phyloP scores from a whole-genome alignment of 1,140 invertebrate genomes.

The Caenorhabditis briggsae region DNA sequence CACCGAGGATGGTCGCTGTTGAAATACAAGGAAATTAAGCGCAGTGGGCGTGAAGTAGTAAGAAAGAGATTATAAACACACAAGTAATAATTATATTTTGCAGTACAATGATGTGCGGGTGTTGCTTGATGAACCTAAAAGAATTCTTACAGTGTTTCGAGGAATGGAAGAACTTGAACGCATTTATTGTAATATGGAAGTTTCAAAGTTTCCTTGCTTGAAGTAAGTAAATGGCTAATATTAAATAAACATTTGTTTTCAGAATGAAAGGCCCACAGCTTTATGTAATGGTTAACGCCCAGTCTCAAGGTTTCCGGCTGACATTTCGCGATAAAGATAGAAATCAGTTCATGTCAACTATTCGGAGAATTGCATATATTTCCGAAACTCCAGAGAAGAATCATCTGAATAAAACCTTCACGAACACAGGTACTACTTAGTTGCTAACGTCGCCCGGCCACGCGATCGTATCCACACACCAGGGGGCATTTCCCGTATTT shows the following conservation, averaged over 20 bases:
- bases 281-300: neutral
- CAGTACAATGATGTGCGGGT: constrained; percentile 1
- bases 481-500: too few species aligned
- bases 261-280: constrained; percentile 1
- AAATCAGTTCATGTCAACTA: neutral
- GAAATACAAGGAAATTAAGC: neutral
- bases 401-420: constrained; percentile 13
- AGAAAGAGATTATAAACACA: neutral
- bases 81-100: neutral
- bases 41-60: constrained; percentile 2
- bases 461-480: too few species aligned
- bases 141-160: neutral
- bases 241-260: neutral
- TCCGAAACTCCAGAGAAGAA: constrained; percentile 18
- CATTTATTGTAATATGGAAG: constrained; percentile 21
- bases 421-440: neutral
- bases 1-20: neutral
- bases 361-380: constrained; percentile 6
- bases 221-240: neutral
- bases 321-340: neutral
- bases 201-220: neutral
- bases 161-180: neutral
- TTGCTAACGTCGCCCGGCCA: too few species aligned
- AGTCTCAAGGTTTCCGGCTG: constrained; percentile 17
- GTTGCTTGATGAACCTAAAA: neutral